phyloP scores from a whole-genome alignment of 1,140 invertebrate genomes.

The Ceratina australensis region DNA sequence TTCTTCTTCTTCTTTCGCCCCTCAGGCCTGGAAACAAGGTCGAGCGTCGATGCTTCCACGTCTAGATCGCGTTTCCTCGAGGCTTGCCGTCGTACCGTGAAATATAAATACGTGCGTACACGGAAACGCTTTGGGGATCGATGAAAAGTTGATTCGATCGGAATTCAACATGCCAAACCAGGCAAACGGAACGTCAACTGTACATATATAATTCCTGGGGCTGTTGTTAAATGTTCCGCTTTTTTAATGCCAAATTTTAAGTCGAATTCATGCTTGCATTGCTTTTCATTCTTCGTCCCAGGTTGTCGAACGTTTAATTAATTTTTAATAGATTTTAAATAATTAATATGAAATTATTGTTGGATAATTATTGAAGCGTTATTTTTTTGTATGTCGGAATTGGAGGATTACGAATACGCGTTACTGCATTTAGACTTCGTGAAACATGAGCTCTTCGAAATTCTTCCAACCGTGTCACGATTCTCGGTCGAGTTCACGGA shows the following conservation, averaged over 20 bases:
- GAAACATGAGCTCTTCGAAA: constrained; percentile 42
- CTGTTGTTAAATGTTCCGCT: constrained; percentile 4
- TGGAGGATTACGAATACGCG: no score
- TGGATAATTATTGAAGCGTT: no score
- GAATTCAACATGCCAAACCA: constrained; percentile 19
- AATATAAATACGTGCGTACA: constrained; percentile 26
- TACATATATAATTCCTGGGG: no score
- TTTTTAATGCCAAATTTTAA: no score
- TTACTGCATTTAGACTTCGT: constrained; percentile 10
- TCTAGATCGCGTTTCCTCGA: constrained; percentile 2
- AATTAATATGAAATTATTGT: no score
- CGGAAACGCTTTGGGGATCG: not conserved
- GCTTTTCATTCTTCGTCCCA: no score
- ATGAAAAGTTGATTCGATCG: constrained; percentile 31
- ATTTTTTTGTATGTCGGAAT: no score
- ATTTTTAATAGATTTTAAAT: no score
- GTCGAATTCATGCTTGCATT: no score
- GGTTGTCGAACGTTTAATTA: no score
- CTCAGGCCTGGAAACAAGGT: constrained; percentile 7
- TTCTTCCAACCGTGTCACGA: constrained; percentile 50
- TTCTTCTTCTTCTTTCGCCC: constrained; percentile 15
- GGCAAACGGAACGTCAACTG: not conserved
- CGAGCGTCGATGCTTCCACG: not conserved
- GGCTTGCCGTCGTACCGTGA: not conserved
- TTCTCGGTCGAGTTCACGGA: constrained; percentile 60